Evolutionary conservation across 2,888 invertebrate species (phyloP).

Genomic region (Pantelozetes paolii): DNA sequence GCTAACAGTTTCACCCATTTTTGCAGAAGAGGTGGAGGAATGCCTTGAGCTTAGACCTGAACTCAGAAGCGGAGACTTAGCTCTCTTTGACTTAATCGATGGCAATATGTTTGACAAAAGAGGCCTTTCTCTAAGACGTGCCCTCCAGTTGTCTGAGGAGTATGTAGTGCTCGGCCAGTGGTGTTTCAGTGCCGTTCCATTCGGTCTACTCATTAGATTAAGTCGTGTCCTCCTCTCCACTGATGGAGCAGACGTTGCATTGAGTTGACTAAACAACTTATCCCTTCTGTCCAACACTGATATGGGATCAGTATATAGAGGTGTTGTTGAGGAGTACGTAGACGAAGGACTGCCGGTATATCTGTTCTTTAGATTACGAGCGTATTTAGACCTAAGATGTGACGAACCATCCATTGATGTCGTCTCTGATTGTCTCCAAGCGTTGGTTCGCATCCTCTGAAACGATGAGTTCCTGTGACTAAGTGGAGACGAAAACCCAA

Average conservation of each 20-base stretch:
- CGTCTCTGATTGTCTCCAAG: conserved; percentile 9
- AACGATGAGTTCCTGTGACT: neutral
- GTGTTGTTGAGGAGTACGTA: neutral
- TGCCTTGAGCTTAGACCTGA: neutral
- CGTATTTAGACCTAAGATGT: neutral
- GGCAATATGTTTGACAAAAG: conserved; percentile 9
- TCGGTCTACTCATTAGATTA: neutral
- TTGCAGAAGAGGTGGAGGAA: conserved; percentile 6
- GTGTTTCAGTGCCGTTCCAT: neutral
- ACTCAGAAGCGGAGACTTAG: neutral
- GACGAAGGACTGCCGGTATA: neutral
- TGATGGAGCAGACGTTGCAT: neutral
- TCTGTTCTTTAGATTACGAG: neutral
- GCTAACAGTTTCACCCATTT: neutral
- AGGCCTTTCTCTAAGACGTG: conserved; percentile 1
- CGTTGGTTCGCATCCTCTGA: conserved; percentile 13
- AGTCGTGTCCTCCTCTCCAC: neutral
- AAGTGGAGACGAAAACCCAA: neutral
- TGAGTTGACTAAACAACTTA: neutral
- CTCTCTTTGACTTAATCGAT: neutral
- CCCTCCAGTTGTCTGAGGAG: neutral
- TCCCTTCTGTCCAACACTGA: conserved; percentile 3
- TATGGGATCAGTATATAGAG: neutral
- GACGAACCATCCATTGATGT: neutral
- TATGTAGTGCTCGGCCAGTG: neutral